Base-by-base conservation (phyloP, 2,888 invertebrate species). In the Andricus quercusramuli region DNA sequence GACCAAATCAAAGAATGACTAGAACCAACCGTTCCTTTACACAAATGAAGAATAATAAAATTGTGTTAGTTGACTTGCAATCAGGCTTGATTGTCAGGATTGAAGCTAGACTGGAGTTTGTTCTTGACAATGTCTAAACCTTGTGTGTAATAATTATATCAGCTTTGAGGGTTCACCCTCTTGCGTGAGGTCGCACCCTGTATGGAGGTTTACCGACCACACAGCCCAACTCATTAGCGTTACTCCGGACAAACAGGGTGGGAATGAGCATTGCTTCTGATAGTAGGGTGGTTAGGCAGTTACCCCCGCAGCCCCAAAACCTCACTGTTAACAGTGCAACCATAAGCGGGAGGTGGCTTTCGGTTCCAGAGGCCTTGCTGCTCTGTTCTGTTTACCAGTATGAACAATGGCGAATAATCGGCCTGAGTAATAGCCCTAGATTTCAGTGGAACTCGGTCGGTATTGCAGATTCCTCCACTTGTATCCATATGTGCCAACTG, bases 81-180 rank as follows among this genome's bases (percentile, higher is more conserved):
- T 51, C 29, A 70, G 17, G 32, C 1, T 56, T 74, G 56, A 74
- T 74, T 74, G 29, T 74, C 29, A 32, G 25, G 74, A 74, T 74
- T 56, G 74, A 32, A 70, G 29, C 62, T 62, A 17, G 15, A 17
- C 22, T 51, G 51, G 51, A 51, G 47, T 56, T 74, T 56, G 74
- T 74, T 56, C 74, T 74, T 74, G 74, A 74, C 74, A 74, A 56
- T 56, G 74, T 37, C 74, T 51, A 74, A 74, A 74, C 56, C 74
- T 56, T 37, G 56, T 81, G 86, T 82, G 86, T 86, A 90, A 88
- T 90, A 90, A 90, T 90, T 89, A 90, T 89, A 89, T 90, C 90
- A 90, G 89, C 89, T 90, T 85, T 87, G 87, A 88, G 86, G 84
- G 83, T 77, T 83, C 80, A 83, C 78, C 82, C 62, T 68, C 67